Base-by-base conservation (phyloP, 1,140 invertebrate genomes). In the Delia radicum region DNA sequence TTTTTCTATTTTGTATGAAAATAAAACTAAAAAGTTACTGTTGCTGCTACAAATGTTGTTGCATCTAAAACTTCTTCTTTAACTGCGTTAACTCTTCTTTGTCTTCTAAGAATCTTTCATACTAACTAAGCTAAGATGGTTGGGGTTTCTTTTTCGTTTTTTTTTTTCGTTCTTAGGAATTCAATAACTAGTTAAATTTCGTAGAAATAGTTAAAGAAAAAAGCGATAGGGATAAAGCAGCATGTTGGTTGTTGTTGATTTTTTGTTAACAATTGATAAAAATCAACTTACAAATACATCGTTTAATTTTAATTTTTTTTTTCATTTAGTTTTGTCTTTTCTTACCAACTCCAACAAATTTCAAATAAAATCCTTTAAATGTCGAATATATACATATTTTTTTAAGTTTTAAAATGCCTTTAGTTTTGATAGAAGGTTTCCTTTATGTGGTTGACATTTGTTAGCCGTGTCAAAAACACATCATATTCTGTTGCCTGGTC, bases 131-230 rank as follows among this genome's bases (percentile, higher is more conserved):
- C 31, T 12, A 6, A 12, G 31, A 6, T 33, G 31, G 31, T 37
- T 37, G 33, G 33, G n/a, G 37, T 15, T 42, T 42, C 48, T 55
- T 18, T 55, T 55, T 55, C 7, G 48, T 55, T 24, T n/a, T 2
- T 21, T 55, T 55, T 55, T 55, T 8, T 48, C n/a, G 6, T 55
- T 55, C 48, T 55, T 55, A 55, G 48, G 48, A 55, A 55, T 55
- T 55, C 48, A 55, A 55, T 55, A 55, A 55, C 48, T 55, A 55
- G 48, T 55, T 55, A 55, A 55, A 55, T 55, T 55, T 55, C 48
- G 48, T 55, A 55, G 48, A 55, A 55, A 55, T 55, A 55, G 48
- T 55, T 55, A 55, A 55, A 55, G 24, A 5, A 55, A 21, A 18
- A 55, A 2, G n/a, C n/a, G 42, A 55, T 55, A 55, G 48, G 18